Evolutionary conservation across 2,888 invertebrate genomes (phyloP), one percentile per base, ranked within the genome.

Genomic region (Laspeyria flexula): DNA sequence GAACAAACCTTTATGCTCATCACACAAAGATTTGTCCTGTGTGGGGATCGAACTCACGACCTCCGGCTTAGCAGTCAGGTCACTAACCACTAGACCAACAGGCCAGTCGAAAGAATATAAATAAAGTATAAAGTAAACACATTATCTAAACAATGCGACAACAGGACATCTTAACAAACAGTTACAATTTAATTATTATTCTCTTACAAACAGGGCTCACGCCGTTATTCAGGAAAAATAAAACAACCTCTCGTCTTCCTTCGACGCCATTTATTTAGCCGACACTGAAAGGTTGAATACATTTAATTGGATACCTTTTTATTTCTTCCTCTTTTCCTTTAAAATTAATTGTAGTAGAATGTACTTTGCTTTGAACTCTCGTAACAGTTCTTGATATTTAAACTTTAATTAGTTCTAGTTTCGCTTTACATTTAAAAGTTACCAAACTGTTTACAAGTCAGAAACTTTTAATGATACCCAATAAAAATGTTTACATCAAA

Each of bases 291-390:
- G 43, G 51, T 63, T 45, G 47, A 60, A 63, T 57, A 73, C 70
- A 72, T 79, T 79, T 81, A 83, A 82, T 81, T 79, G 72, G 67
- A 75, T 64, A 66, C 63, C 67, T 72, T 77, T 75, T 72, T 67
- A 61, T 49, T 62, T 62, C 65, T 54, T 41, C 45, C 38, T 59
- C 59, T 55, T 57, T 50, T n/a, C n/a, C 60, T 25, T 59, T 57
- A 57, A 63, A 79, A 78, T 72, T 75, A 62, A 76, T 78, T 72
- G 71, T 64, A 64, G 43, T 67, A 64, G 35, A 56, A 46, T 38
- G 23, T 37, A 47, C 1, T 18, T 51, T 43, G 18, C 42, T 31
- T 23, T 46, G 34, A 38, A 65, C 60, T 57, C 43, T 53, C 11
- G 42, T 10, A 51, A 56, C 15, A 29, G 35, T 13, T 55, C 23